Percentiles rank a stretch among this genome's conserved stretches.
Conservation (phyloP, 2,797 vertebrate species). For the Kryptolebias ocellatus region DNA sequence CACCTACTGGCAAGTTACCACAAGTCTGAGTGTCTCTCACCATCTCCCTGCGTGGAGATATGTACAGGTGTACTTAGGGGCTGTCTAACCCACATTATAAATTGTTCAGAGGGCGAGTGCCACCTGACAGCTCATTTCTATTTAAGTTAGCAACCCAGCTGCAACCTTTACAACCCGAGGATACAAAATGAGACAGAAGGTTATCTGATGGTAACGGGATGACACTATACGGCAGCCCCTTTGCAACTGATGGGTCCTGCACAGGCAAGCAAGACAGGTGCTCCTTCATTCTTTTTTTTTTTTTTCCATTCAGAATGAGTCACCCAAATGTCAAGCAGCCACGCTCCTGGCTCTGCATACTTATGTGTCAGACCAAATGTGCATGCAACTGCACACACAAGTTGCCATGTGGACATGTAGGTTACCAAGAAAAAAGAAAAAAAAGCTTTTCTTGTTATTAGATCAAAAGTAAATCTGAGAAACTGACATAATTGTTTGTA, state of each 20-base stretch:
- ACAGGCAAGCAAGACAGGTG: constrained; percentile 65
- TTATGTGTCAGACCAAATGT: constrained; percentile 46
- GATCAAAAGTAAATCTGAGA: background rate
- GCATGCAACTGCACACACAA: constrained; percentile 40
- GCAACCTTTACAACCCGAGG: constrained; percentile 36
- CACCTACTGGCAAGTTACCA: constrained; percentile 25
- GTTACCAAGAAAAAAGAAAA: constrained; percentile 10
- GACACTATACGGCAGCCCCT: constrained; percentile 18
- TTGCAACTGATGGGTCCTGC: constrained; percentile 55
- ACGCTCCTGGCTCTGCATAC: constrained; percentile 49
- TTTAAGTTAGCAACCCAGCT: constrained; percentile 45
- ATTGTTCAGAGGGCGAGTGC: constrained; percentile 42
- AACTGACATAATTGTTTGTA: background rate
- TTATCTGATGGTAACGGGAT: constrained; percentile 26
- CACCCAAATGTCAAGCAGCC: constrained; percentile 52
- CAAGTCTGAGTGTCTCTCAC: constrained; percentile 14
- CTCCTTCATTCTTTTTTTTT: constrained; percentile 44
- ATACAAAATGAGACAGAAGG: constrained; percentile 42
- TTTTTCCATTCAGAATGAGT: constrained; percentile 45
- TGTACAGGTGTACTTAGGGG: constrained; percentile 26
- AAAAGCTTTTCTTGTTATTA: background rate
- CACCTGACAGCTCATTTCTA: constrained; percentile 56
- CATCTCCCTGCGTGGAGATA: constrained; percentile 13
- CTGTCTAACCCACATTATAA: constrained; percentile 32
- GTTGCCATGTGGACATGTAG: constrained; percentile 21